These are phyloP conservation scores for Heterodera filipjevi DNA, from an alignment of 2,888 invertebrate species.

Conservation along the genomic window DNA sequence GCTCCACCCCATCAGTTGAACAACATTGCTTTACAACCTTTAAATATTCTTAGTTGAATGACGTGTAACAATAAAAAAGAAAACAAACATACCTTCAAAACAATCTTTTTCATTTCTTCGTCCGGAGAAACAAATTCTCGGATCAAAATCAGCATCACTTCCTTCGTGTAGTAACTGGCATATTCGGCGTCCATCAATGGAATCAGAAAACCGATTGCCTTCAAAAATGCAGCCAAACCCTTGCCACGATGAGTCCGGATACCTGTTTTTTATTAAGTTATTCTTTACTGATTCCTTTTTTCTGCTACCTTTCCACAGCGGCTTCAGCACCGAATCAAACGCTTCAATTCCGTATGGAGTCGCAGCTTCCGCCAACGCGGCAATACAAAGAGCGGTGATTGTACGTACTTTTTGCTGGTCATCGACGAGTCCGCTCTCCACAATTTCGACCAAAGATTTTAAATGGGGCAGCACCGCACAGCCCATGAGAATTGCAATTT, in stretches of 20 bases:
- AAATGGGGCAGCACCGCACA: constrained; percentile 98
- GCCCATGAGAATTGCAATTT: constrained; percentile 99
- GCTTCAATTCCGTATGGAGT: constrained; percentile 99
- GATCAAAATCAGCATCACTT: constrained; percentile 97
- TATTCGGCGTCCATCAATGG: constrained; percentile 97
- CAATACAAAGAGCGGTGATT: constrained; percentile 95
- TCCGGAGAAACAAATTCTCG: constrained; percentile 99
- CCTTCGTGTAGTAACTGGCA: constrained; percentile 97
- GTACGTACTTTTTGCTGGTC: constrained; percentile 97
- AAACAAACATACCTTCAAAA: constrained; percentile 78
- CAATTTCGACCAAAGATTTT: constrained; percentile 96
- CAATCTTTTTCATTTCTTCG: constrained; percentile 99
- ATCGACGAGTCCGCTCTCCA: constrained; percentile 95
- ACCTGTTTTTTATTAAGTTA: constrained; percentile 67
- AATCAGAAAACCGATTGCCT: constrained; percentile 98
- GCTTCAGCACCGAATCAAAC: constrained; percentile 98
- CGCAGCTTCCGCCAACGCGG: constrained; percentile 98
- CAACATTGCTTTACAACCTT: constrained; percentile 99
- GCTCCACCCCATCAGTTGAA: constrained; percentile 98
- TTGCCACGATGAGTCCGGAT: constrained; percentile 82
- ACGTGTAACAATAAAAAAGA: not conserved
- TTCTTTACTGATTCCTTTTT: not conserved
- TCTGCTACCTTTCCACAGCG: constrained; percentile 84
- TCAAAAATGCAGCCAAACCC: constrained; percentile 96
- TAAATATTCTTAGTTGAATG: constrained; percentile 15